These are phyloP conservation scores for Crioceris asparagi DNA, from an alignment of 2,888 invertebrate species.

Conservation along the genomic window DNA sequence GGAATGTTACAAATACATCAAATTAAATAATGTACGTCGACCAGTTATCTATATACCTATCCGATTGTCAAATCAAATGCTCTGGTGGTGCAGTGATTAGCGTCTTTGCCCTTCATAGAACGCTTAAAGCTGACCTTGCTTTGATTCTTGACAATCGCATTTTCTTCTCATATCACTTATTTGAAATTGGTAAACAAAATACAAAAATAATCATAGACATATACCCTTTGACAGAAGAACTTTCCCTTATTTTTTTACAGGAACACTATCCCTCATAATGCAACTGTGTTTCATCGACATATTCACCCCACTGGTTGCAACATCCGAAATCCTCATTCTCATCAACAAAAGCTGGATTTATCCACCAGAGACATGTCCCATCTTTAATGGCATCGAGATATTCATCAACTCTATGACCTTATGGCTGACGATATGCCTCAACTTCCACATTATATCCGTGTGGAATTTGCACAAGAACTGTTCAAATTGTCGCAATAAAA, in stretches of 20 bases:
- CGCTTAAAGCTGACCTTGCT: no score
- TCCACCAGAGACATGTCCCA: constrained; percentile 40
- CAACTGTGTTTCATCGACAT: constrained; percentile 46
- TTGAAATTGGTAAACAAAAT: no score
- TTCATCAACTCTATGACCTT: constrained; percentile 45
- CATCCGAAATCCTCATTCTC: constrained; percentile 44
- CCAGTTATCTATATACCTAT: no score
- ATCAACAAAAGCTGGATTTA: constrained; percentile 44
- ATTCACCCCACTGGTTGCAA: constrained; percentile 38
- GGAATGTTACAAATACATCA: no score
- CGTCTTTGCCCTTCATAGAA: no score
- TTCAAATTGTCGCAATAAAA: constrained; percentile 31
- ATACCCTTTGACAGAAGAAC: not conserved
- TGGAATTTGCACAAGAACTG: constrained; percentile 42
- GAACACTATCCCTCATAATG: constrained; percentile 40
- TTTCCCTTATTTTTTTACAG: constrained; percentile 41
- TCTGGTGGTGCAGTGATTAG: no score
- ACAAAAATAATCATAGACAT: no score
- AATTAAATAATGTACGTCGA: no score
- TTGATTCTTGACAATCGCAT: no score
- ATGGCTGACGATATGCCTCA: constrained; percentile 46
- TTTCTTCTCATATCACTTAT: no score
- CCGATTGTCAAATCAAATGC: no score
- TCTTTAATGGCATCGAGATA: constrained; percentile 46
- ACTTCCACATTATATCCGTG: constrained; percentile 47